Base-by-base conservation (phyloP, 2,888 invertebrate genomes). In the Eristalis intricaria region DNA sequence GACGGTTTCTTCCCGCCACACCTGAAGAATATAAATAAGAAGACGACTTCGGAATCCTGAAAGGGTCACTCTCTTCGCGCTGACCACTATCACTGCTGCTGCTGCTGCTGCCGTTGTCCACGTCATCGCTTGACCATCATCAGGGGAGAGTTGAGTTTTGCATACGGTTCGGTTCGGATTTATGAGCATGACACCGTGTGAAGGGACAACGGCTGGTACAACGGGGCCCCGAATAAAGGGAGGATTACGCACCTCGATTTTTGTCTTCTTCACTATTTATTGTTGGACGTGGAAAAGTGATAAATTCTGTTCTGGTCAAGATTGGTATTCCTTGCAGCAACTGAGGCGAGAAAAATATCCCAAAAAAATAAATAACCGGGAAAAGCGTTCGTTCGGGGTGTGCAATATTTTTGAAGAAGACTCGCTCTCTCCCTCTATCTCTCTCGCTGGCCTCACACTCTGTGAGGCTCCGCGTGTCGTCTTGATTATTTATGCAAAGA, bases 191-290 rank as follows among this genome's bases (percentile, higher is more conserved):
- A 43, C 56, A 84, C 79, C 84, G 84, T 84, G 87, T 87, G 84
- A 87, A 87, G 87, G 84, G 84, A 87, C 84, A 79, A 71, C 75
- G 68, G 64, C 26, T 13, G 40, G 35, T 43, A 32, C 35, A 26
- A 26, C 38, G 65, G 15, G 43, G 40, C 8, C 8, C 23, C 63
- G 75, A 78, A 83, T 73, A 87, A 87, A 87, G 84, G 71, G 68
- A 87, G 79, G 87, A 87, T 87, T 87, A 87, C 87, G 87, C 83
- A 87, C 83, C 86, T 86, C 84, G 87, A 76, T 64, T 76, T 87
- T 71, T 85, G 69, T 77, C 29, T 83, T 69, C 58, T 43, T 63
- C 56, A 63, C 68, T 84, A 81, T 88, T 84, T 88, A 88, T 88
- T 80, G 65, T 74, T 74, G 64, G 61, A 84, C 77, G 38, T 65